A percentile compares a stretch with the other conserved stretches of the same genome.
Conservation (phyloP, 2,797 vertebrate species). For the Thalassophryne amazonica region DNA sequence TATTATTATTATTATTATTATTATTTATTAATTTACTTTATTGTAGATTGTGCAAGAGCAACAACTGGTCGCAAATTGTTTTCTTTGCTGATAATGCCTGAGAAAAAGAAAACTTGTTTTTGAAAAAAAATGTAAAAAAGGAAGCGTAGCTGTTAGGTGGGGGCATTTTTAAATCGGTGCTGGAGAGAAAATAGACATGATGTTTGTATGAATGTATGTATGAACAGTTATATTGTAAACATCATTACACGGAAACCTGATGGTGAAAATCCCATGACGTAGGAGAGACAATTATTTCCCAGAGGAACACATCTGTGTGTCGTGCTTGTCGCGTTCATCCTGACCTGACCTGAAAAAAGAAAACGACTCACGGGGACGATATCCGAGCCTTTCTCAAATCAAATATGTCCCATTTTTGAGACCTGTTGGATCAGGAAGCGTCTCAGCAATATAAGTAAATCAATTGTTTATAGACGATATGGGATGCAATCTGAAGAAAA, state of each 20-base stretch:
- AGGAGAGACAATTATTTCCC: slow-evolving; percentile 62
- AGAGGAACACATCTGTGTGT: slow-evolving; percentile 49
- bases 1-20: background rate
- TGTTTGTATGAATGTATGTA: slow-evolving; percentile 87
- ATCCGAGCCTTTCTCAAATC: slow-evolving; percentile 57
- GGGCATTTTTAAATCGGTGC: slow-evolving; percentile 86
- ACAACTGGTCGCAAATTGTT: slow-evolving; percentile 89
- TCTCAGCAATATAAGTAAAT: slow-evolving; percentile 80
- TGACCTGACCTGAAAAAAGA: slow-evolving; percentile 66
- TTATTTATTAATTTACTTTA: slow-evolving; percentile 64
- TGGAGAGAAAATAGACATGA: slow-evolving; percentile 87
- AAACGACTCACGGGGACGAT: slow-evolving; percentile 63
- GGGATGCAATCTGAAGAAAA: slow-evolving; percentile 76
- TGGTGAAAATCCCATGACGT: slow-evolving; percentile 87
- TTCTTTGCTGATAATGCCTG: slow-evolving; percentile 94
- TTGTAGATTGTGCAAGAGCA: slow-evolving; percentile 91
- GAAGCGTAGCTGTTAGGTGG: slow-evolving; percentile 84
- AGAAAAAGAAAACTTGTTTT: slow-evolving; percentile 86
- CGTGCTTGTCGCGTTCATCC: slow-evolving; percentile 62
- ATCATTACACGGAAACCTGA: slow-evolving; percentile 96
- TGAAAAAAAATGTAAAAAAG: slow-evolving; percentile 62
- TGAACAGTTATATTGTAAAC: slow-evolving; percentile 87
- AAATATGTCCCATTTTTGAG: slow-evolving; percentile 69
- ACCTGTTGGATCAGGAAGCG: slow-evolving; percentile 68
- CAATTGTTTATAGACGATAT: slow-evolving; percentile 71